Conservation (phyloP, 2,888 invertebrate species). For the Cephus sareptanus region DNA sequence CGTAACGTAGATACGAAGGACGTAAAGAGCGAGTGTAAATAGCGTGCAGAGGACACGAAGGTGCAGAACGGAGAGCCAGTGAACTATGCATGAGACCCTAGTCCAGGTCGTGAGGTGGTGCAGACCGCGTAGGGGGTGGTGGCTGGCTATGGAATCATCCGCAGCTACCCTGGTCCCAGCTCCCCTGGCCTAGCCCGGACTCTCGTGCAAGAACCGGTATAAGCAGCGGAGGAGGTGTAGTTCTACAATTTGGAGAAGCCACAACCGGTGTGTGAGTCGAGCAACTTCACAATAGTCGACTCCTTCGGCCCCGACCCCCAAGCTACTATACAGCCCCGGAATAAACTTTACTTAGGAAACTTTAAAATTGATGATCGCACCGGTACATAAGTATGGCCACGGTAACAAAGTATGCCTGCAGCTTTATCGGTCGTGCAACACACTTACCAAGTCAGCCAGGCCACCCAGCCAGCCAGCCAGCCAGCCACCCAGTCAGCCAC, state of each 20-base stretch:
- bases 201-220: not conserved
- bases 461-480: too few species aligned
- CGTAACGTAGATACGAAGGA: not conserved
- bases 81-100: slow-evolving; percentile 32
- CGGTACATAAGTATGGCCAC: slow-evolving; percentile 40
- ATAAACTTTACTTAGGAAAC: slow-evolving; percentile 54
- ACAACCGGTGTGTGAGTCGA: slow-evolving; percentile 30
- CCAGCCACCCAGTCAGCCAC: not conserved
- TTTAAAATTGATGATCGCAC: slow-evolving; percentile 55
- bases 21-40: not conserved
- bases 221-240: not conserved
- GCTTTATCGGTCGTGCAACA: slow-evolving; percentile 21
- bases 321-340: slow-evolving; percentile 23
- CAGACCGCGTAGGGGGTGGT: not conserved
- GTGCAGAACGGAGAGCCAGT: slow-evolving; percentile 12
- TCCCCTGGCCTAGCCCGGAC: not conserved
- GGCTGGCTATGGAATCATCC: not conserved
- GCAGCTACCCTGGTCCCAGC: not conserved
- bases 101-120: slow-evolving; percentile 18
- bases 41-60: not conserved
- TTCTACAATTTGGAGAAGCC: not conserved
- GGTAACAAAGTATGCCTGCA: slow-evolving; percentile 28
- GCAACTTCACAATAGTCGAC: slow-evolving; percentile 52
- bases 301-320: slow-evolving; percentile 17
- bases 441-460: not conserved